Conservation (phyloP, 1,140 invertebrate species). For the Hyposmocoma kahamanoa region DNA sequence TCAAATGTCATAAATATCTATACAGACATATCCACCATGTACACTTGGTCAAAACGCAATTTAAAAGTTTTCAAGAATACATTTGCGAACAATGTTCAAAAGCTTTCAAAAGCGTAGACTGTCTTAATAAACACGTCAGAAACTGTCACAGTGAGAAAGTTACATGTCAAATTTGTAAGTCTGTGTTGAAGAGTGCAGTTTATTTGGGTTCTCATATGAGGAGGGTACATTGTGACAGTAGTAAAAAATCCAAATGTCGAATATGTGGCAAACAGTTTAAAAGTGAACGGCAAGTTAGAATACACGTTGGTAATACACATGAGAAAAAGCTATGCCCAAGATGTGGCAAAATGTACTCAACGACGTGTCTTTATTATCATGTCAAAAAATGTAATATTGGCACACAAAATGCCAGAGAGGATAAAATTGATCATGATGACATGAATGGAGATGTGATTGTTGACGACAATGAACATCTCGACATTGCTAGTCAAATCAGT, state of each 20-base stretch:
- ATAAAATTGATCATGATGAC: too few relatives aligned
- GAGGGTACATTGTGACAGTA: conserved; percentile 32
- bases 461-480: too few relatives aligned
- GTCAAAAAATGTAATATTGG: too few relatives aligned
- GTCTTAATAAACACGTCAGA: conserved; percentile 18
- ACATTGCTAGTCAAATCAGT: too few relatives aligned
- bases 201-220: conserved; percentile 27
- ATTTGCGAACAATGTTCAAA: conserved; percentile 13
- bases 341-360: too few relatives aligned
- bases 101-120: conserved; percentile 18
- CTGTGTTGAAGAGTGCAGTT: conserved; percentile 23
- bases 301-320: conserved; percentile 28
- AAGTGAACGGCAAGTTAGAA: conserved; percentile 22
- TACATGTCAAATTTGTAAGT: conserved; percentile 20
- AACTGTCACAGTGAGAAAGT: conserved; percentile 24
- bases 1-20: too few relatives aligned
- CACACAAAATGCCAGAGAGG: too few relatives aligned
- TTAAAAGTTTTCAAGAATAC: not conserved
- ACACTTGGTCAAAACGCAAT: too few relatives aligned
- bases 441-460: too few relatives aligned
- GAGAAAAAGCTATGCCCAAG: too few relatives aligned
- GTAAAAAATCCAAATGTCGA: conserved; percentile 23
- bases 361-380: too few relatives aligned
- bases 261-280: conserved; percentile 29
- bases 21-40: too few relatives aligned